Evolutionary conservation across 2,888 invertebrate species (phyloP), one percentile per base, ranked within the genome.

Genomic region (Willowsia nigromaculata): DNA sequence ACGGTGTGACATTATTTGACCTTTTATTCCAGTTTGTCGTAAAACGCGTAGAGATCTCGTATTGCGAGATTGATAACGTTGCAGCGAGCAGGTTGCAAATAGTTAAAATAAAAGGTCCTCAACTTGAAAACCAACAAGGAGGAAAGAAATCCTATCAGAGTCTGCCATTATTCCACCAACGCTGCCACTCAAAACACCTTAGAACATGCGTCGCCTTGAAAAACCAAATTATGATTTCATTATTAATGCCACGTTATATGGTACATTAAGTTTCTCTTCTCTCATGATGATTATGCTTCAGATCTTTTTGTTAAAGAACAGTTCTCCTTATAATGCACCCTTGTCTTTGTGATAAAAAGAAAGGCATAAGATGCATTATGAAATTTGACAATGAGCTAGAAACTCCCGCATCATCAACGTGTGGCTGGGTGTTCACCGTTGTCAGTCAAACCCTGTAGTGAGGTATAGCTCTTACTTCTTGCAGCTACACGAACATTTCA

Each of bases 231-330:
- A 82, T 56, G 37, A 56, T 53, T 40, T 53, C 53, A 56, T 80
- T 80, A 80, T 80, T 80, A 80, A 80, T 80, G 80, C 80, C 80
- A 80, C 25, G 59, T 53, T 80, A 37, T 18, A 53, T 37, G 80
- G n/a, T 56, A 80, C 80, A 80, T 80, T 80, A 80, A 53, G 7
- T 33, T 76, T 76, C 25, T 50, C n/a, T n/a, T 71, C 30, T 25
- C 71, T 18, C 11, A 71, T 43, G 43, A 43, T 43, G 25, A 25
- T 47, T n/a, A 47, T 50, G 76, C 47, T 50, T 0, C 30, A 25
- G 5, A 27, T 25, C 76, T 68, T 37, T n/a, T 37, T 4, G 1
- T 68, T 27, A 13, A 18, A n/a, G 50, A 18, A 30, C 22, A n/a
- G 9, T n/a, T 68, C 2, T 33, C 6, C 37, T n/a, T 68, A n/a